These are phyloP conservation scores for Bufotes viridis DNA, from an alignment of 2,797 vertebrate genomes.

Conservation along the genomic window DNA sequence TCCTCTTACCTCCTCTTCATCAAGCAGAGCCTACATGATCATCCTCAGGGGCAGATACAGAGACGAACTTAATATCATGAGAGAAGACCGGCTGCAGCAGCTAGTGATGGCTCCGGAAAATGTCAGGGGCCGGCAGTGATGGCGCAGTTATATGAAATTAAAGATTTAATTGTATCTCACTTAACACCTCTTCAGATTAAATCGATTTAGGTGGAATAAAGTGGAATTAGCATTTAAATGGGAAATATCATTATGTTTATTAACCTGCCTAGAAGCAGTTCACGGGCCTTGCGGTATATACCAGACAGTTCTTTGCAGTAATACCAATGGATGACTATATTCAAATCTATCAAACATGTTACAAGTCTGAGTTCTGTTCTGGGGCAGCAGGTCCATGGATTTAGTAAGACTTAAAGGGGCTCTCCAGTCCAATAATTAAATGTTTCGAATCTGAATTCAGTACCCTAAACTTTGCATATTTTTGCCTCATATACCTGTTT, in stretches of 20 bases:
- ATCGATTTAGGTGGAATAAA: not conserved
- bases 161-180: not conserved
- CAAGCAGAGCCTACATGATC: no score
- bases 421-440: no score
- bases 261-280: not conserved
- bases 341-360: not conserved
- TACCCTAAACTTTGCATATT: no score
- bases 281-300: not conserved
- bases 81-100: not conserved
- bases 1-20: no score
- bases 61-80: not conserved
- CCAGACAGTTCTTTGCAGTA: not conserved
- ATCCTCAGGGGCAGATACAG: not conserved
- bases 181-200: slow-evolving; percentile 2
- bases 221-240: slow-evolving; percentile 12
- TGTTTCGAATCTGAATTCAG: no score
- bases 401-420: no score
- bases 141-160: not conserved
- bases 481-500: no score
- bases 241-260: slow-evolving; percentile 13
- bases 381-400: no score
- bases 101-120: not conserved
- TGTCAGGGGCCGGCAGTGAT: not conserved
- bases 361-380: not conserved
- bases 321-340: not conserved